phyloP scores from a whole-genome alignment of 2,113 vertebrate genomes.

The Toxotes jaculatrix region DNA sequence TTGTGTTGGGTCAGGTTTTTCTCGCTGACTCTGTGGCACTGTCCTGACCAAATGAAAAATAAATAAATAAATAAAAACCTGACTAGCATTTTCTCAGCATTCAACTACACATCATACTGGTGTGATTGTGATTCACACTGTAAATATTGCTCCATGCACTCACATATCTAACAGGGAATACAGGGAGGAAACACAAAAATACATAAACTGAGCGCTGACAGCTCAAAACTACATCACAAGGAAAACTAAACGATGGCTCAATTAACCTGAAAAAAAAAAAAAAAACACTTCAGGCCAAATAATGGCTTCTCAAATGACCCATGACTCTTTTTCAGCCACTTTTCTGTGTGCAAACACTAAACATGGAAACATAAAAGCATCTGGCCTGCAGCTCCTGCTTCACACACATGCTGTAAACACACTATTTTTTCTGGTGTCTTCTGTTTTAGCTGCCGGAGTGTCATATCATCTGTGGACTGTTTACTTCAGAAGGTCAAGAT shows the following conservation, averaged over 20 bases:
- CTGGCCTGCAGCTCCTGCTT: background rate
- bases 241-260: conserved; percentile 34
- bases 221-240: conserved; percentile 29
- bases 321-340: background rate
- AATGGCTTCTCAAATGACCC: background rate
- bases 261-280: conserved; percentile 9
- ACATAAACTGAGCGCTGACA: no score
- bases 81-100: no score
- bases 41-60: no score
- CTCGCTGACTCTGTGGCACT: no score
- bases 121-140: no score
- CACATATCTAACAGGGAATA: no score
- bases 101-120: no score
- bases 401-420: conserved; percentile 5
- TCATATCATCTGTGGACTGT: background rate
- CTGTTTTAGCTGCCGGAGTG: background rate
- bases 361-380: background rate
- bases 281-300: background rate
- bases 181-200: no score
- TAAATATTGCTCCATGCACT: no score
- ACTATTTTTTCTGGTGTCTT: background rate
- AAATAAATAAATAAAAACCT: no score
- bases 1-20: no score
- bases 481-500: conserved; percentile 7
- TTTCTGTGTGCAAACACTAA: background rate